phyloP scores from a whole-genome alignment of 2,797 vertebrate species.

The Lutjanus argentimaculatus region DNA sequence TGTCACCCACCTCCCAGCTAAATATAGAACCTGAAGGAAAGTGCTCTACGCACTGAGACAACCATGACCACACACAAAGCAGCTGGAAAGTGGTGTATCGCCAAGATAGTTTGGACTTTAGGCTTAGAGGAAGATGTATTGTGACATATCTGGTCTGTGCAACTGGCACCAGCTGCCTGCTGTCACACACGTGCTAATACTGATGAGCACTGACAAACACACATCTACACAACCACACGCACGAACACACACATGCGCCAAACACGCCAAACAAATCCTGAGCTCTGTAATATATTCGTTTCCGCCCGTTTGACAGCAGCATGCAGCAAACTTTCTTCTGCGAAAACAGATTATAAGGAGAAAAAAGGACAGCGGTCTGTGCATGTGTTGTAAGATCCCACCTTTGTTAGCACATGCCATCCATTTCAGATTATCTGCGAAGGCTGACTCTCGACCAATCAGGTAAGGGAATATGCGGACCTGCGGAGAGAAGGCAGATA shows the following conservation, averaged over 20 bases:
- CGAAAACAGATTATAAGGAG: constrained; percentile 32
- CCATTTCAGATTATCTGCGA: constrained; percentile 99
- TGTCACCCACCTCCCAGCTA: constrained; percentile 71
- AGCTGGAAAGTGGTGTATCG: constrained; percentile 36
- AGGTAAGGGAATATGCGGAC: constrained; percentile 98
- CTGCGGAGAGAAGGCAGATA: constrained; percentile 83
- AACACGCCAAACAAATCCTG: constrained; percentile 39
- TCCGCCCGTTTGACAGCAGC: constrained; percentile 4
- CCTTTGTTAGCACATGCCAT: constrained; percentile 99
- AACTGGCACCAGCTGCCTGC: constrained; percentile 63
- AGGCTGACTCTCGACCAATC: constrained; percentile 97
- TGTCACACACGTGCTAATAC: constrained; percentile 59
- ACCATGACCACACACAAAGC: constrained; percentile 68
- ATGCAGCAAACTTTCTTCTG: constrained; percentile 24
- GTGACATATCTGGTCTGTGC: constrained; percentile 61
- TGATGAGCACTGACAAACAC: constrained; percentile 61
- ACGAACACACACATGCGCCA: constrained; percentile 5
- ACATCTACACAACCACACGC: constrained; percentile 8
- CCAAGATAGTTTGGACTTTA: constrained; percentile 48
- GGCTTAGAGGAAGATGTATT: constrained; percentile 53
- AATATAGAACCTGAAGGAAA: constrained; percentile 73
- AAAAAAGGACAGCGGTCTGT: not conserved
- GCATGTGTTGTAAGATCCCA: constrained; percentile 73
- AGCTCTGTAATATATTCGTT: constrained; percentile 29
- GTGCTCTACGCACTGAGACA: constrained; percentile 58